Base-by-base conservation (phyloP, 2,888 invertebrate genomes). In the Candidula unifasciata region DNA sequence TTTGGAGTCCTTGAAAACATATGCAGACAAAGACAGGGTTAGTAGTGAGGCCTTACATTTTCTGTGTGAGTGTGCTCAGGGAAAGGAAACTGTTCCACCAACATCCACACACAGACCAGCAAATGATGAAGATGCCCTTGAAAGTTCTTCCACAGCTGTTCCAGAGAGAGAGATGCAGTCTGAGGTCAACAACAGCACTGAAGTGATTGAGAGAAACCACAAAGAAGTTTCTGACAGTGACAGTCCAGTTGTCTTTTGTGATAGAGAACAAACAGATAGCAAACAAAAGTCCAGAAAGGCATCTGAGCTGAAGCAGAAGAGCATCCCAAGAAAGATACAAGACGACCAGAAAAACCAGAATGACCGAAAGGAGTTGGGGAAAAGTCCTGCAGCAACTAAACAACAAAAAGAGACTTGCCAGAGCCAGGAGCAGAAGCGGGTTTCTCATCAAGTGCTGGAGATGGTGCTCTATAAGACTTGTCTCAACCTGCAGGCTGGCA, bases 401-500 rank as follows among this genome's bases (percentile, higher is more conserved):
- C 6, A 44, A 44, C 13, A 6, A 69, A 27, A 27, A 27, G 18
- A 24, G 5, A 44, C 3, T 13, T 10, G 44, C 44, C 6, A 13
- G 44, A 64, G 37, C 10, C 2, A 13, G 1, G 37, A 37, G 35
- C 18, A 27, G 78, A 78, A 64, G 60, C 60, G 37, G 24, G 6
- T 71, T n/a, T 93, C 92, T 0, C 92, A 92, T 85, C 89, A 91
- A 66, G 84, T 91, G 0, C 86, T 93, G 33, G 93, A 93, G 87
- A 89, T 89, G 73, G 84, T 93, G 30, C 84, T 93, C 13, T 92
- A 91, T 86, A 90, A 89, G 83, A 88, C 90, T 0, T 83, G 89
- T 0, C 87, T 93, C 3, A 88, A 89, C 69, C 86, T 92, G 13
- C 88, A 89, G 80, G 88, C 90, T n/a, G 93, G 93, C 33, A 85